Evolutionary conservation across 2,113 vertebrate species (phyloP).

Genomic region (Meriones unguiculatus): DNA sequence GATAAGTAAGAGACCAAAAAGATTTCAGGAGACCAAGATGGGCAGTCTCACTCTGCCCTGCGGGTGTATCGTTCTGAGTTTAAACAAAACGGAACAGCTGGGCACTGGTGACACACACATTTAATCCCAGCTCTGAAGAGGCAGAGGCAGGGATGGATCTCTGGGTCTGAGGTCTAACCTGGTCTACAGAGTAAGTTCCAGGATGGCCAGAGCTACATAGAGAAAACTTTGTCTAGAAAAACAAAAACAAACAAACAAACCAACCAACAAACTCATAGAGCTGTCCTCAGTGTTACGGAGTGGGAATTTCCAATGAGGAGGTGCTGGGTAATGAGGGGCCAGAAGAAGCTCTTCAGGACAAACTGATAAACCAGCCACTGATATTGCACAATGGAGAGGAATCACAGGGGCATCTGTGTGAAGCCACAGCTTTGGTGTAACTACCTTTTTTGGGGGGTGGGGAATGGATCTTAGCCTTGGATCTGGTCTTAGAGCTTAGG

Average conservation of each 20-base stretch:
- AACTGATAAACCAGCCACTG: neutral
- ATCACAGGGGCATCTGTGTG: no score
- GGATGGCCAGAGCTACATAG: no score
- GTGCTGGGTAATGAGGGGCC: neutral
- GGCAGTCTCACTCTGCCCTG: neutral
- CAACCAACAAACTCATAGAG: neutral
- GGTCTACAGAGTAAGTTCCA: no score
- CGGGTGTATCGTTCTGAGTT: no score
- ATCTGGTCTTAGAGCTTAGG: neutral
- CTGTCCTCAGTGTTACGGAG: neutral
- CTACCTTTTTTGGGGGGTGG: no score
- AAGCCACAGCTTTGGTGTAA: neutral
- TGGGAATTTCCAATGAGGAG: neutral
- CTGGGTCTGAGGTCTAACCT: no score
- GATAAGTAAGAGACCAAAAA: neutral
- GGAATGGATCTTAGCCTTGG: neutral
- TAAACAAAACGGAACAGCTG: no score
- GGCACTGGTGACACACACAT: no score
- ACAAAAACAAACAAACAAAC: no score
- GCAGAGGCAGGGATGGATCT: no score
- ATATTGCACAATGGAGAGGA: neutral
- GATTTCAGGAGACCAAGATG: neutral
- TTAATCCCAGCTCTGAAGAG: no score
- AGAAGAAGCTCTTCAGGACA: neutral
- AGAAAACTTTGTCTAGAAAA: no score